Conservation (phyloP, 92 coral and sea anemone species). For the Epizoanthus stellaris region DNA sequence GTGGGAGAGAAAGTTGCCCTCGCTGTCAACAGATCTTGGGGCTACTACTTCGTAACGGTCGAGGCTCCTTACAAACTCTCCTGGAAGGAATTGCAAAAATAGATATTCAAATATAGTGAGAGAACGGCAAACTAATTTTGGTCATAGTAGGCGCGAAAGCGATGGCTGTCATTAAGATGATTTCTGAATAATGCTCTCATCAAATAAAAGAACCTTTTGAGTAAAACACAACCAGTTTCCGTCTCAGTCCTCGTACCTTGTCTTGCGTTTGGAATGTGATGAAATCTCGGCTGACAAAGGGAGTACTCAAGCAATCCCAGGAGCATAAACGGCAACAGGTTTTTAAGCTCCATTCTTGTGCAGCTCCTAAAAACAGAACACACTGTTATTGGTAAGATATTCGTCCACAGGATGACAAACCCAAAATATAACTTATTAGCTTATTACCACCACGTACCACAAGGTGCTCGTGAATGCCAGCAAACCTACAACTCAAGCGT, state of each 20-base stretch:
- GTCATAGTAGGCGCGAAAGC: not conserved
- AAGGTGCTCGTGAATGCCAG: not conserved
- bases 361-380: not conserved
- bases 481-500: not conserved
- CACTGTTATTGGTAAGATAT: not conserved
- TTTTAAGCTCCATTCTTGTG: constrained; percentile 34
- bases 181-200: constrained; percentile 29
- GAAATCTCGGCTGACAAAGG: constrained; percentile 30
- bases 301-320: constrained; percentile 25
- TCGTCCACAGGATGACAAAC: not conserved
- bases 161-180: not conserved
- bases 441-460: not conserved
- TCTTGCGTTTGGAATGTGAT: constrained; percentile 34
- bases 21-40: constrained; percentile 71
- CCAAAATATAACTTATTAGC: not conserved
- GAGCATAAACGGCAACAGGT: not conserved
- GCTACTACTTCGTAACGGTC: constrained; percentile 56
- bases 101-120: not conserved
- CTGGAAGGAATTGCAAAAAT: constrained; percentile 32
- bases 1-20: constrained; percentile 82
- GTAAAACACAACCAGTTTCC: not conserved
- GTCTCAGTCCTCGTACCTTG: constrained; percentile 10
- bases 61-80: constrained; percentile 28
- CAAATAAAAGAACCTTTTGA: not conserved
- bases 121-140: not conserved